Evolutionary conservation across 2,888 invertebrate species (phyloP), one percentile per base, ranked within the genome.

Genomic region (Elegia similella): DNA sequence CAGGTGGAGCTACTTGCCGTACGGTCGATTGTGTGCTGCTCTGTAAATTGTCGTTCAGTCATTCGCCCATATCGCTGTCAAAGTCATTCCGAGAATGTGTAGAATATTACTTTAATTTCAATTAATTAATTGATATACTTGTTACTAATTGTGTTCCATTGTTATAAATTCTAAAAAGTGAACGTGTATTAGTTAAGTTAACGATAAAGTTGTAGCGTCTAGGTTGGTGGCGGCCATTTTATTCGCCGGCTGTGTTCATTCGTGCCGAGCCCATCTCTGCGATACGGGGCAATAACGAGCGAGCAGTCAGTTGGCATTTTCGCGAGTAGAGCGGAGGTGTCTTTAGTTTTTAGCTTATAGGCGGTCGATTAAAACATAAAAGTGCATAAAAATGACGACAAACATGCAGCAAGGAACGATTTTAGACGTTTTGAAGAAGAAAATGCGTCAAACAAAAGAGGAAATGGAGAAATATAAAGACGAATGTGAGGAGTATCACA

Each of bases 391-490:
- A 93, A 97, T 96, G 96, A 95, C 96, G 93, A 94, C 96, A 86
- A 96, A 95, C 91, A 95, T 96, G 93, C 95, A 96, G 89, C 97
- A 98, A 93, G 97, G 97, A 84, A 96, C 97, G 81, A 95, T 99
- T 77, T 93, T 99, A 89, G 98, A 98, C 92, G 98, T 98, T 82
- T 95, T 99, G 82, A 99, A 99, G 95, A 98, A 98, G 95, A 99
- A 99, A 95, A 99, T 99, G 99, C 95, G 98, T 76, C 98, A 98
- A 92, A 97, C 98, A 78, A 98, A 98, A 93, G 98, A 98, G 91
- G 99, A 99, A 94, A 97, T 98, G 95, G 99, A 99, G 91, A 96
- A 97, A 92, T 98, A 97, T 93, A 98, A 97, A 93, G 99, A 99
- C 92, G 98, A 98, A 89, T 97, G 97, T 89, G 98, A 98, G 92